Conservation (phyloP, 2,113 vertebrate genomes). For the Ciconia maguari region DNA sequence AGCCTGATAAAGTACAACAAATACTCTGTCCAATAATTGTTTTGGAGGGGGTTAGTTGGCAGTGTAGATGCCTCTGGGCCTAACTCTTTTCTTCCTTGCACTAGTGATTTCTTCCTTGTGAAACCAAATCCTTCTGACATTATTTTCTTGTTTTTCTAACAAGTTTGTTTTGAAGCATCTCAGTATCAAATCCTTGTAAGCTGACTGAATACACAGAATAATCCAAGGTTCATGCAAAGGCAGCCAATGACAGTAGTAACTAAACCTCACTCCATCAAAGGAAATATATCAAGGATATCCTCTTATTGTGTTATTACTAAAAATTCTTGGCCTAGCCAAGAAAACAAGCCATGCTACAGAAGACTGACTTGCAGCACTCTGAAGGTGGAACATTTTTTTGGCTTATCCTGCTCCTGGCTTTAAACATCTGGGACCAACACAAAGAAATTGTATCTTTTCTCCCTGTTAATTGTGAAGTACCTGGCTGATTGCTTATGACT, state of each 20-base stretch:
- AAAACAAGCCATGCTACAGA: neutral
- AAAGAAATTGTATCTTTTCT: neutral
- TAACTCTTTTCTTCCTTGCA: neutral
- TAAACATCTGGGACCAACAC: neutral
- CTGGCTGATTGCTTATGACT: constrained; percentile 27
- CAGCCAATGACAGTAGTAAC: neutral
- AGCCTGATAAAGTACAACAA: neutral
- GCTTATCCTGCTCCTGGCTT: neutral
- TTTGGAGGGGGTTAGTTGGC: neutral
- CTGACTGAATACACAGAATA: neutral
- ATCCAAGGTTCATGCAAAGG: neutral
- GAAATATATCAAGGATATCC: neutral
- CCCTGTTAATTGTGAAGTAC: constrained; percentile 14
- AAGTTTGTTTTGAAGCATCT: neutral
- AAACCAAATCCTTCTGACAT: neutral
- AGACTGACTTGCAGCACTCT: neutral
- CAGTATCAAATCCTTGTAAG: neutral
- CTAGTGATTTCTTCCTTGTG: neutral
- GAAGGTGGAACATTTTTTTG: neutral
- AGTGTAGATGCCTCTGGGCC: neutral
- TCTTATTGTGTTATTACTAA: neutral
- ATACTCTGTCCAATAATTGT: neutral
- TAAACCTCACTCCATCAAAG: neutral
- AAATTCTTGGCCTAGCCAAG: neutral
- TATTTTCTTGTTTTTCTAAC: neutral